These are phyloP conservation scores for Nylanderia fulva DNA, from an alignment of 1,140 invertebrate genomes.

Conservation along the genomic window DNA sequence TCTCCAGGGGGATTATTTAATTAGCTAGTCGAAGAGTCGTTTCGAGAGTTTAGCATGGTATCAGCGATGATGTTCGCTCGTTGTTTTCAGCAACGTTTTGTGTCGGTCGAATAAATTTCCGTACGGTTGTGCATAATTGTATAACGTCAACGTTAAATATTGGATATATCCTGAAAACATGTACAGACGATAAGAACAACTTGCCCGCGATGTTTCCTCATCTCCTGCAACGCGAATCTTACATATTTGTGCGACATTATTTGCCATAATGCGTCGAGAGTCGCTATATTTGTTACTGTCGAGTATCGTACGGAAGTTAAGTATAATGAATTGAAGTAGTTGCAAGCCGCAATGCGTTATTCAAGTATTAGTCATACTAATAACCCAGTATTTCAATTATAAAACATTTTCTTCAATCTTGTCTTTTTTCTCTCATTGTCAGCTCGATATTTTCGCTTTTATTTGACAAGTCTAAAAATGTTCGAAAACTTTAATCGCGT, in stretches of 20 bases:
- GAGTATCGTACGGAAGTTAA: background rate
- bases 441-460: background rate
- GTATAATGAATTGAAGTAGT: background rate
- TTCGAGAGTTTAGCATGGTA: background rate
- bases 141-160: conserved; percentile 29
- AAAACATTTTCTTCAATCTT: background rate
- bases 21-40: conserved; percentile 79
- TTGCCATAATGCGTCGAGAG: conserved; percentile 43
- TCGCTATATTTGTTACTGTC: conserved; percentile 45
- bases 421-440: background rate
- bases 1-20: conserved; percentile 85
- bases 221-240: conserved; percentile 27
- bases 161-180: conserved; percentile 20
- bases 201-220: conserved; percentile 13
- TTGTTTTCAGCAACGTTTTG: background rate
- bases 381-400: conserved; percentile 3
- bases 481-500: background rate
- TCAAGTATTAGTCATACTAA: background rate
- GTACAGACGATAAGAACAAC: conserved; percentile 22
- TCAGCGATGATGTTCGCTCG: background rate
- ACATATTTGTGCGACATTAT: conserved; percentile 26
- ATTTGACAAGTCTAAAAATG: background rate
- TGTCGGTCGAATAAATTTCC: background rate
- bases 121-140: conserved; percentile 30
- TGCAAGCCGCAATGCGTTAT: background rate